Base-by-base conservation (phyloP, 2,797 vertebrate genomes). In the Silurus aristotelis region DNA sequence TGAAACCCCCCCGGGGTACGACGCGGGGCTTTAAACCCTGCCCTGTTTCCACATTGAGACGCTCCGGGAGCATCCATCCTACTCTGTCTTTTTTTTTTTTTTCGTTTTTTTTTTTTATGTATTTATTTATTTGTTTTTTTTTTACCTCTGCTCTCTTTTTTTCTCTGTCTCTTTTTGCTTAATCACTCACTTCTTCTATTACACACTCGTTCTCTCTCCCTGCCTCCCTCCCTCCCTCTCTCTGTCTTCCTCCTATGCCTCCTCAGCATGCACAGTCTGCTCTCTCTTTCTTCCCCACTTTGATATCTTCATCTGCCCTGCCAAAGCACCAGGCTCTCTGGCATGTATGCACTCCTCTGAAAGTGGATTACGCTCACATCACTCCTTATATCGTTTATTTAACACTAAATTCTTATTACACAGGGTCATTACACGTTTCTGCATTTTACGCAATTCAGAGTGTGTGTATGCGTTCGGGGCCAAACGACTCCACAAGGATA, bases 221-320 rank as follows among this genome's bases (percentile, higher is more conserved):
- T 38, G 38, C 46, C 60, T 66, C 78, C 22, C 76, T 83, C 77
- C 61, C 71, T 58, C 55, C 55, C 9, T 67, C 48, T 66, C 60
- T 52, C 60, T 78, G 70, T 85, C 31, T 78, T 60, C 76, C 85
- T 87, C 87, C 83, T 90, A 89, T 84, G 88, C 87, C 89, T 91
- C 87, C 90, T 92, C 90, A 90, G 89, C 90, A 92, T 93, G 92
- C 89, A 75, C 63, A 84, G 89, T 88, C 89, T 91, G 87, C 87
- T 87, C 80, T 86, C 83, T 85, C 87, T 89, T 88, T 38, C 38
- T 38, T 38, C 87, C 91, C 89, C 88, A 91, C 92, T 93, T 90
- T 94, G 93, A 94, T 92, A 91, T 94, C 93, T 94, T 94, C 90
- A 94, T 94, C 89, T 91, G 89, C 90, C 89, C 89, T 84, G 87